Conservation (phyloP, 2,888 invertebrate species). For the Pomacea canaliculata region DNA sequence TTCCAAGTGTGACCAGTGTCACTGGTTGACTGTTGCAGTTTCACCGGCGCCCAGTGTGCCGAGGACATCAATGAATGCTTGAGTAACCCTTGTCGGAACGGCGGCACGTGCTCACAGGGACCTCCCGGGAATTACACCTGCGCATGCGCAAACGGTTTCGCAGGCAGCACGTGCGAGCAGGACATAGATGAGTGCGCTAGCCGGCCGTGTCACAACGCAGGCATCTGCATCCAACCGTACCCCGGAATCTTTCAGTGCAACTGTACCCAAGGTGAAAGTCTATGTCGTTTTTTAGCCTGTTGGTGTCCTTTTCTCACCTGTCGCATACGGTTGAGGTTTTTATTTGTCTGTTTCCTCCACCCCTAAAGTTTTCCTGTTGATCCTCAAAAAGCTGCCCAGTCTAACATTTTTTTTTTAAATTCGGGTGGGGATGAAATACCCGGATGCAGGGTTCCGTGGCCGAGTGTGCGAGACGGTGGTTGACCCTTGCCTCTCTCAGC, state of each 20-base stretch:
- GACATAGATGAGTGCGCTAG: conserved; percentile 39
- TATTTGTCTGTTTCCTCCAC: neutral
- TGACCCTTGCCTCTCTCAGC: conserved; percentile 29
- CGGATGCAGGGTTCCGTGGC: conserved; percentile 31
- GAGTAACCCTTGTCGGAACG: conserved; percentile 34
- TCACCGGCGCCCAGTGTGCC: conserved; percentile 35
- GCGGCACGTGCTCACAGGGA: conserved; percentile 32
- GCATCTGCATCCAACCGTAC: conserved; percentile 27
- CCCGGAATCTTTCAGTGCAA: conserved; percentile 33
- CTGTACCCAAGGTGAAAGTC: conserved; percentile 31
- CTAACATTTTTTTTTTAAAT: too few species aligned
- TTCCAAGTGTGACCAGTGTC: too few species aligned
- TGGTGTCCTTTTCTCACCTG: conserved; percentile 8
- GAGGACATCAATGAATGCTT: conserved; percentile 79
- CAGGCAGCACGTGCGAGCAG: conserved; percentile 33
- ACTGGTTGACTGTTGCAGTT: neutral
- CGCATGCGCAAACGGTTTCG: conserved; percentile 32
- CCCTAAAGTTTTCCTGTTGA: conserved; percentile 25
- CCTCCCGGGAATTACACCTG: conserved; percentile 34
- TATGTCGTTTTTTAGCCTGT: too few species aligned
- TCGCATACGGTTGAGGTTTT: conserved; percentile 28
- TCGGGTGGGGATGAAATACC: too few species aligned
- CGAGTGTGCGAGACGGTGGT: conserved; percentile 84
- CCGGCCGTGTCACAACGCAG: conserved; percentile 35
- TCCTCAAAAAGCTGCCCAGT: too few species aligned